Base-by-base conservation (phyloP, 2,888 invertebrate genomes). In the Vesta saturnalis region DNA sequence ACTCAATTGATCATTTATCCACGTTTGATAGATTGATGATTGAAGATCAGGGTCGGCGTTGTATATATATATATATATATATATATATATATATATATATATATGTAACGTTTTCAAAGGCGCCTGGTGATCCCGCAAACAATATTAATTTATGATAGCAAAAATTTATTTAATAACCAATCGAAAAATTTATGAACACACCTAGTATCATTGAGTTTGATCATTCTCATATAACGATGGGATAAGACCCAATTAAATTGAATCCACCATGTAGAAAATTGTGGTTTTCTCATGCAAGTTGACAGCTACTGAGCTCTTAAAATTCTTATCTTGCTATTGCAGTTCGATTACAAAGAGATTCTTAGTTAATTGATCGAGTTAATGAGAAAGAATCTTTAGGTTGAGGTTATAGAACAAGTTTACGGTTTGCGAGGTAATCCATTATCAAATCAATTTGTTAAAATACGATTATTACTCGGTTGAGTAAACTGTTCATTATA, bases 61-160 rank as follows among this genome's bases (percentile, higher is more conserved):
- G 39, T 39, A n/a, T 39, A 63, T 71, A n/a, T n/a, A n/a, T n/a
- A n/a, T n/a, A n/a, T n/a, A n/a, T n/a, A n/a, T n/a, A n/a, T n/a
- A n/a, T n/a, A n/a, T n/a, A n/a, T n/a, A n/a, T n/a, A n/a, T n/a
- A n/a, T n/a, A n/a, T n/a, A n/a, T n/a, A n/a, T n/a, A n/a, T n/a
- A 65, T 55, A 23, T 54, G 54, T 39, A 63, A 64, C 68, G 68
- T 71, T 68, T 54, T 70, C 52, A 49, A 56, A 70, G 72, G 72
- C 72, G 72, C 72, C 72, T 72, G 56, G n/a, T 61, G 66, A 62
- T 72, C 72, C 65, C 70, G 62, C 70, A 69, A 67, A 63, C 61
- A 59, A 66, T 62, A 72, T 70, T 72, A 70, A 72, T 70, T 49
- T 49, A 49, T 56, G 66, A 65, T 62, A 46, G 59, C 61, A 22